Base-by-base conservation (phyloP, 2,113 vertebrate species). In the Corydoras maculifer region DNA sequence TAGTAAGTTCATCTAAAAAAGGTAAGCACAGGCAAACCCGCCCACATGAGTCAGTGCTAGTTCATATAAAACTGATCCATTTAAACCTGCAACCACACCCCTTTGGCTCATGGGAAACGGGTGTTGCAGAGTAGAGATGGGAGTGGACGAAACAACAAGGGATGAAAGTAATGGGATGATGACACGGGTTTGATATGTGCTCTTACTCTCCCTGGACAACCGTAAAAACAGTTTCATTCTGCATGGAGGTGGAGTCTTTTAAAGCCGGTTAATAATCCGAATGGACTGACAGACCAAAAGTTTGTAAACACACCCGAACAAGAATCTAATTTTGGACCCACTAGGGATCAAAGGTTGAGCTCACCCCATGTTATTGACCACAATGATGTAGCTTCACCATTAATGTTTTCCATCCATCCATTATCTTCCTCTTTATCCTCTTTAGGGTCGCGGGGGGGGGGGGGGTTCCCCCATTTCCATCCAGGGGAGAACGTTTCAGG, bases 111-210 rank as follows among this genome's bases (percentile, higher is more conserved):
- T 59, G 9, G 11, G 55, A 51, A 60, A 25, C 18, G 13, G 11
- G 49, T 57, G 50, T 6, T 35, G 60, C 49, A 15, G 49, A 30
- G 25, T 65, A 54, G 13, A 63, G 65, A 54, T 57, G 55, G 43
- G 62, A 69, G 49, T 30, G 67, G 1, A 63, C 43, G 6, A 70
- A 70, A 53, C 31, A 32, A 68, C 58, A 18, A 50, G 55, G 43
- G 13, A 55, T 53, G 12, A 14, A 15, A 58, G 30, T 57, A 15
- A 66, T 15, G 12, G 49, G 12, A 57, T 68, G 72, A 68, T 58
- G 4, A 4, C 43, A 62, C 62, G 30, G 8, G 4, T 5, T 30
- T 12, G 53, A 58, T 49, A 74, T 74, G 65, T 55, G 12, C 18
- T 12, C 25, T 25, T 11, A 54, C 5, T 25, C 48, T 11, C 6